Evolutionary conservation across 92 coral and sea anemone genomes (phyloP).

Genomic region (Epizoanthus ramosus): DNA sequence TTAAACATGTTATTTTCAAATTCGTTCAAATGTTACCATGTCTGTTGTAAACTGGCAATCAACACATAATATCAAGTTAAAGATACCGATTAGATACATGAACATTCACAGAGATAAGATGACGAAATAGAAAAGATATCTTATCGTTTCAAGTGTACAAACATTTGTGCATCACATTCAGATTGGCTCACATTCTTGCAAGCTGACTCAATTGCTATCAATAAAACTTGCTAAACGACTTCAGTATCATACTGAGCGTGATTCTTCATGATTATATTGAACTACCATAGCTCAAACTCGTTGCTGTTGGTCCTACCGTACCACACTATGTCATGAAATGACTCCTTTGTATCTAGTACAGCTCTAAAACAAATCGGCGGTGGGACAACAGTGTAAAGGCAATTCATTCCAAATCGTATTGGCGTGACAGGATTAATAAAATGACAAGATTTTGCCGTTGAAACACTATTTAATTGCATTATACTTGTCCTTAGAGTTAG

Average conservation of each 20-base stretch:
- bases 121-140: background rate
- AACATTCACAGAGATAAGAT: background rate
- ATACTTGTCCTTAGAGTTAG: conserved; percentile 1
- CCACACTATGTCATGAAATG: too few relatives aligned
- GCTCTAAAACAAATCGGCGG: too few relatives aligned
- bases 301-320: too few relatives aligned
- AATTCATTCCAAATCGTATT: too few relatives aligned
- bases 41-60: background rate
- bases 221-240: too few relatives aligned
- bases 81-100: background rate
- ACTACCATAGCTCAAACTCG: too few relatives aligned
- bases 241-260: too few relatives aligned
- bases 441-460: background rate
- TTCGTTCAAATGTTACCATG: background rate
- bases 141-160: background rate
- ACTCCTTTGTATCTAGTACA: too few relatives aligned
- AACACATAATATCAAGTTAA: background rate
- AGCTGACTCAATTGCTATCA: too few relatives aligned
- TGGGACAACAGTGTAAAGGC: too few relatives aligned
- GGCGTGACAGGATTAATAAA: background rate
- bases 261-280: too few relatives aligned
- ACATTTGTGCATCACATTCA: background rate
- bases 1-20: background rate
- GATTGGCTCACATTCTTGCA: background rate
- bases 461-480: background rate